Conservation (phyloP, 1,140 invertebrate genomes). For the Drosophila paulistorum region DNA sequence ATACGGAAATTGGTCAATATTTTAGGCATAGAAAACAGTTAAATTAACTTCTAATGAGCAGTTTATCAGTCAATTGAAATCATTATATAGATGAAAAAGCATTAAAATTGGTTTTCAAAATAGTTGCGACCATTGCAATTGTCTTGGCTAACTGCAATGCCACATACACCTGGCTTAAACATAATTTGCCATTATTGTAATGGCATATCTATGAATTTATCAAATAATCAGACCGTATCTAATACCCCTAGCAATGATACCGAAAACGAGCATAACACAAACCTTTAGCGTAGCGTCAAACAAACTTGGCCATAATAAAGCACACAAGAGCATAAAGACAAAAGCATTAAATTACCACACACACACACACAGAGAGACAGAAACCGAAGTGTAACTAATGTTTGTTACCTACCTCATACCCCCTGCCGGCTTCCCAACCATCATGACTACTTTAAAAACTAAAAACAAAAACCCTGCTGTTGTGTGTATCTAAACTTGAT, state of each 20-base stretch:
- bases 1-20: too few species aligned
- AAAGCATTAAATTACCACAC: constrained; percentile 68
- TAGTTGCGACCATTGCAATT: constrained; percentile 2
- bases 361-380: background rate
- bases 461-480: constrained; percentile 18
- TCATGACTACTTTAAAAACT: background rate
- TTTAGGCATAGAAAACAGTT: too few species aligned
- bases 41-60: too few species aligned
- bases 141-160: constrained; percentile 15
- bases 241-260: constrained; percentile 72
- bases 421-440: background rate
- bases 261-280: constrained; percentile 42
- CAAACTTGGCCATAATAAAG: constrained; percentile 15
- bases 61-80: too few species aligned
- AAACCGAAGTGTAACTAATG: constrained; percentile 45
- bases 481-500: constrained; percentile 69
- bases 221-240: constrained; percentile 75
- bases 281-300: constrained; percentile 5
- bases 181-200: constrained; percentile 69
- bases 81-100: background rate
- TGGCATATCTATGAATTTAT: constrained; percentile 73
- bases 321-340: constrained; percentile 48
- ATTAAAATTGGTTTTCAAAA: background rate
- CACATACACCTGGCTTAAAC: constrained; percentile 24
- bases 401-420: constrained; percentile 6